These are phyloP conservation scores for Dynastes hyllus DNA, from an alignment of 2,888 invertebrate species.

Conservation along the genomic window DNA sequence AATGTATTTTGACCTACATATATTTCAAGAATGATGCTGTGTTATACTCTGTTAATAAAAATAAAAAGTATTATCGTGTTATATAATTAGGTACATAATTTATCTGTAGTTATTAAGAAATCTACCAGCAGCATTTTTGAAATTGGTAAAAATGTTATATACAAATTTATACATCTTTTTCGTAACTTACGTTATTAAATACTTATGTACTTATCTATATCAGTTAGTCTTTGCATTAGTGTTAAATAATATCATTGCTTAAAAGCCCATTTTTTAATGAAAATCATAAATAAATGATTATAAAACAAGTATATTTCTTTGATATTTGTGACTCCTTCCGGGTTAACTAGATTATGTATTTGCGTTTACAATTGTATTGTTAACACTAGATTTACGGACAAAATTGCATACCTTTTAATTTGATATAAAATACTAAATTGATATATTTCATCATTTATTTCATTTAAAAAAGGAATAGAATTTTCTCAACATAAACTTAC, in stretches of 20 bases:
- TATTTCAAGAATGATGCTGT: conserved; percentile 65
- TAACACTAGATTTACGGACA: too few relatives aligned
- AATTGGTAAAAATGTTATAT: conserved; percentile 62
- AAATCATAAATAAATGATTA: conserved; percentile 70
- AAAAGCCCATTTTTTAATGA: conserved; percentile 71
- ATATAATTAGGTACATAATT: conserved; percentile 63
- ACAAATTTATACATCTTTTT: conserved; percentile 67
- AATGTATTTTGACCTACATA: conserved; percentile 60
- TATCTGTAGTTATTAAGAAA: conserved; percentile 63
- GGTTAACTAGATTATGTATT: too few relatives aligned
- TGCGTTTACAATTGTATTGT: too few relatives aligned
- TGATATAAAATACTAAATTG: too few relatives aligned
- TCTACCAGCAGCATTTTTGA: conserved; percentile 64
- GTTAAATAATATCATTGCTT: conserved; percentile 70
- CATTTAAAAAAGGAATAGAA: too few relatives aligned
- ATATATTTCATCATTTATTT: too few relatives aligned
- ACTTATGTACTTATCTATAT: conserved; percentile 69
- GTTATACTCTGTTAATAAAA: conserved; percentile 58
- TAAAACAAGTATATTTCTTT: conserved; percentile 53
- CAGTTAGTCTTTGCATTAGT: conserved; percentile 71
- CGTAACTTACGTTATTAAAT: conserved; percentile 67
- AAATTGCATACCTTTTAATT: too few relatives aligned
- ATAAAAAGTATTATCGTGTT: conserved; percentile 66
- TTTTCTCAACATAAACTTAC: too few relatives aligned
- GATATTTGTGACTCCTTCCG: neutral